A percentile compares a stretch with the other conserved stretches of the same genome.
Conservation (phyloP, 2,888 invertebrate species). For the Stramonita haemastoma region DNA sequence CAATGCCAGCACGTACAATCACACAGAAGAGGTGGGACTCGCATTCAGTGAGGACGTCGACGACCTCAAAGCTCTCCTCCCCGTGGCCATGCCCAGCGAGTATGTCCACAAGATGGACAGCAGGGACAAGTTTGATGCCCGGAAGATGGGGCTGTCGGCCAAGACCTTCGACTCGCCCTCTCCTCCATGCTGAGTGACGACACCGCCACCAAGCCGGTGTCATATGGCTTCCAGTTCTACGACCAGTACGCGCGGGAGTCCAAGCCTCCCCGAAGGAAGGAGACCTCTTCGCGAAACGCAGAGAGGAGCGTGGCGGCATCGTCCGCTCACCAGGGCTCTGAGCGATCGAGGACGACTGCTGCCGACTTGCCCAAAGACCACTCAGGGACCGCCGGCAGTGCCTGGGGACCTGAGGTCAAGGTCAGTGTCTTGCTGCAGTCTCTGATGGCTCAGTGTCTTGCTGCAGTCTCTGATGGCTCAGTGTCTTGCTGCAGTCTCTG, state of each 20-base stretch:
- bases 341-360: background rate
- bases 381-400: constrained; percentile 10
- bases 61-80: background rate
- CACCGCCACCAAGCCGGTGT: constrained; percentile 45
- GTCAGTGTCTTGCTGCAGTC: constrained; percentile 35
- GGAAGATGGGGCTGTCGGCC: constrained; percentile 66
- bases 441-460: too few relatives aligned
- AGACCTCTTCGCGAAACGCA: background rate
- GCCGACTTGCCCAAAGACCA: background rate
- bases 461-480: too few relatives aligned
- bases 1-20: background rate
- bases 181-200: constrained; percentile 65
- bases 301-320: background rate
- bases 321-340: background rate
- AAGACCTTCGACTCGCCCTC: constrained; percentile 68
- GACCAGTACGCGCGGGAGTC: constrained; percentile 64
- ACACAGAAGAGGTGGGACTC: too few relatives aligned
- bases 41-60: background rate
- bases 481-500: background rate
- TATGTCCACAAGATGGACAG: constrained; percentile 61
- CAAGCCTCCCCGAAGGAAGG: constrained; percentile 39
- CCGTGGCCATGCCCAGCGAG: constrained; percentile 61
- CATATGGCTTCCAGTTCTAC: constrained; percentile 55
- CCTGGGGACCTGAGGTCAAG: constrained; percentile 59
- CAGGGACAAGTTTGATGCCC: constrained; percentile 65